Percentiles rank a stretch among this genome's conserved stretches.
phyloP scores from a whole-genome alignment of 2,888 invertebrate species.

The Liposcelis brunnea region DNA sequence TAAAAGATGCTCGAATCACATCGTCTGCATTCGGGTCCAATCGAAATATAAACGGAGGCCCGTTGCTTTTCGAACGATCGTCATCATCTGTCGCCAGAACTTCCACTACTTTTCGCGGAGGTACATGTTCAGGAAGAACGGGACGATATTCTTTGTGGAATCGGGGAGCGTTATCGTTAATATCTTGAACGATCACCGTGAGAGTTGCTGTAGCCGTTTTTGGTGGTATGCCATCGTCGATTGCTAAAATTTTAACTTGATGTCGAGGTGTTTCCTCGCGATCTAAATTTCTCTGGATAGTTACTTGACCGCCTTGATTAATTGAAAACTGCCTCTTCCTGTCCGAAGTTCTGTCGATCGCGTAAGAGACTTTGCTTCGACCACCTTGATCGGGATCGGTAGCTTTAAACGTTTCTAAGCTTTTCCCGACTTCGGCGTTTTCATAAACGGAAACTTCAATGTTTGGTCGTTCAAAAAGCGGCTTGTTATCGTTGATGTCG shows the following conservation, averaged over 20 bases:
- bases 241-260: slow-evolving; percentile 89
- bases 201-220: slow-evolving; percentile 87
- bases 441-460: slow-evolving; percentile 85
- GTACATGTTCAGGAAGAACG: slow-evolving; percentile 82
- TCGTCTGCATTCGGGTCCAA: slow-evolving; percentile 88
- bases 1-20: slow-evolving; percentile 83
- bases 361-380: slow-evolving; percentile 78
- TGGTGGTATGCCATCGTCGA: slow-evolving; percentile 84
- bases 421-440: slow-evolving; percentile 79
- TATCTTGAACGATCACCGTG: slow-evolving; percentile 87
- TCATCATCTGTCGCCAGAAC: slow-evolving; percentile 87
- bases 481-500: slow-evolving; percentile 95
- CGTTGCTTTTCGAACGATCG: slow-evolving; percentile 84
- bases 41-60: slow-evolving; percentile 90
- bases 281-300: slow-evolving; percentile 81
- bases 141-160: slow-evolving; percentile 85
- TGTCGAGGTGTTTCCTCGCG: slow-evolving; percentile 89
- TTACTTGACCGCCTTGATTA: slow-evolving; percentile 86
- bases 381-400: slow-evolving; percentile 93
- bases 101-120: slow-evolving; percentile 81
- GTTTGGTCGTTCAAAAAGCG: slow-evolving; percentile 82
- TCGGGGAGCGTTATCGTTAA: slow-evolving; percentile 87
- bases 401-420: slow-evolving; percentile 84
- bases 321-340: slow-evolving; percentile 86
- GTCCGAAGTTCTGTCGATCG: slow-evolving; percentile 83